Evolutionary conservation across 2,797 vertebrate species (phyloP).

Genomic region (Pelodytes ibericus): DNA sequence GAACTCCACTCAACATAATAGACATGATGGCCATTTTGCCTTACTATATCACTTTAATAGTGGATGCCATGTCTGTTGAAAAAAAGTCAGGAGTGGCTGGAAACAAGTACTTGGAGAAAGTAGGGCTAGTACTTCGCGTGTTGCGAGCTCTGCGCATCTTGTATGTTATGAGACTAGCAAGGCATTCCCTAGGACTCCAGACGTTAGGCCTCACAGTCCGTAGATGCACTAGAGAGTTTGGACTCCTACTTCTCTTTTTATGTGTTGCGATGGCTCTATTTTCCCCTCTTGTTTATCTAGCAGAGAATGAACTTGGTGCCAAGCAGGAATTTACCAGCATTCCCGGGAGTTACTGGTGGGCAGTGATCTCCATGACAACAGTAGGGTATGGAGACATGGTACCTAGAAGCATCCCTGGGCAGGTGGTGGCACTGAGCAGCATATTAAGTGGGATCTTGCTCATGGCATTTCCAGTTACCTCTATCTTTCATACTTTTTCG

Average conservation of each 20-base stretch:
- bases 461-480: constrained; percentile 95
- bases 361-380: constrained; percentile 97
- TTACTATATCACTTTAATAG: constrained; percentile 90
- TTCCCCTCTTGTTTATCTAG: constrained; percentile 88
- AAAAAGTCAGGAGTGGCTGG: constrained; percentile 71
- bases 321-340: constrained; percentile 96
- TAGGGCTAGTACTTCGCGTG: constrained; percentile 88
- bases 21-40: constrained; percentile 94
- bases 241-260: constrained; percentile 90
- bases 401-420: constrained; percentile 92
- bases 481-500: constrained; percentile 97
- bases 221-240: constrained; percentile 90
- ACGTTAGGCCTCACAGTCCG: constrained; percentile 89
- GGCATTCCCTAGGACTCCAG: constrained; percentile 91
- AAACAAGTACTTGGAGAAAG: constrained; percentile 92
- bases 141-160: constrained; percentile 90
- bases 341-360: constrained; percentile 97
- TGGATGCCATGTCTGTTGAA: constrained; percentile 79
- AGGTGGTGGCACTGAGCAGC: constrained; percentile 95
- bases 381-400: constrained; percentile 98
- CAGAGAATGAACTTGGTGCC: constrained; percentile 92
- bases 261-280: constrained; percentile 95
- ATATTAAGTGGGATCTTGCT: constrained; percentile 96
- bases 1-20: constrained; percentile 91
- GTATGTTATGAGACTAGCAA: constrained; percentile 91